These are phyloP conservation scores for Synanthedon vespiformis DNA, from an alignment of 2,888 invertebrate species.

Conservation along the genomic window DNA sequence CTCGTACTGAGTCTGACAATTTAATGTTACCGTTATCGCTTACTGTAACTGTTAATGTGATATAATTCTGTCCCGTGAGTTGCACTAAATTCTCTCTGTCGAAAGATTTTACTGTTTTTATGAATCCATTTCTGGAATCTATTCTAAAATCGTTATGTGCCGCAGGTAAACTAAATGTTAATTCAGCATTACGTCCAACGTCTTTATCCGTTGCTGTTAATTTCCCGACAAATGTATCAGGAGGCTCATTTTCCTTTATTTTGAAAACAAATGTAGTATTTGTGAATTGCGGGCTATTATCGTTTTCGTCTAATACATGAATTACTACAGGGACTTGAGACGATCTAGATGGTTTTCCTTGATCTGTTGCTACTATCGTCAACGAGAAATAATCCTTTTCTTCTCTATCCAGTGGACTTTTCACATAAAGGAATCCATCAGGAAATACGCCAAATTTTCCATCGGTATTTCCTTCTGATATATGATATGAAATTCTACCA, in stretches of 20 bases:
- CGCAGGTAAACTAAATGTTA: conserved; percentile 82
- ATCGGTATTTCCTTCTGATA: conserved; percentile 88
- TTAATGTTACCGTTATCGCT: conserved; percentile 85
- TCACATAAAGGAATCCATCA: conserved; percentile 91
- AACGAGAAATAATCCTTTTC: conserved; percentile 91
- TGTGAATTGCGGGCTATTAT: conserved; percentile 92
- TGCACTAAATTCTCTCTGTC: conserved; percentile 90
- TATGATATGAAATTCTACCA: conserved; percentile 83
- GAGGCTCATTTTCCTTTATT: conserved; percentile 88
- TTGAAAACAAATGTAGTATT: conserved; percentile 92
- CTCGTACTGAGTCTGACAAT: conserved; percentile 86
- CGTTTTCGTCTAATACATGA: conserved; percentile 96
- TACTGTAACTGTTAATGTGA: conserved; percentile 88
- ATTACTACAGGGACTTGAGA: conserved; percentile 92
- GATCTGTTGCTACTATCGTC: conserved; percentile 85
- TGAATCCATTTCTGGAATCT: conserved; percentile 90
- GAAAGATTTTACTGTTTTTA: conserved; percentile 86
- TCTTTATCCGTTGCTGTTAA: conserved; percentile 90
- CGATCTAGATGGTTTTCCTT: conserved; percentile 80
- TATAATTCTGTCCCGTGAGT: conserved; percentile 80
- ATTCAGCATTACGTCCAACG: conserved; percentile 90
- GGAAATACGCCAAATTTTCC: conserved; percentile 94
- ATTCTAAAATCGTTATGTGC: conserved; percentile 87
- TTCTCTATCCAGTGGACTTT: conserved; percentile 88
- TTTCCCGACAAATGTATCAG: conserved; percentile 92